phyloP scores from a whole-genome alignment of 2,113 vertebrate genomes.

The Baryphthengus martii region DNA sequence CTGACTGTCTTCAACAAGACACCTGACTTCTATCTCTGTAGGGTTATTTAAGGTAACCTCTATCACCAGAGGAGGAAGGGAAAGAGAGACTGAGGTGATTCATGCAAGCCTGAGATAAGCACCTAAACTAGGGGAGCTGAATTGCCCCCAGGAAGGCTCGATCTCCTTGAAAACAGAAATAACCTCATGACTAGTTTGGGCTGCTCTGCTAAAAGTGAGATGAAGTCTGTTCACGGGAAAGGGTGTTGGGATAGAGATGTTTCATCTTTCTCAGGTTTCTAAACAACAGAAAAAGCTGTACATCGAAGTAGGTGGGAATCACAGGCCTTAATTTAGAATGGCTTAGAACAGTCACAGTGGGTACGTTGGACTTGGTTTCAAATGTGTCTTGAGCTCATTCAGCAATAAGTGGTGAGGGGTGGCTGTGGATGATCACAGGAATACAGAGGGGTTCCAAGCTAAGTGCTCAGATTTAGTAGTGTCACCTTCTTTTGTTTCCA shows the following conservation, averaged over 20 bases:
- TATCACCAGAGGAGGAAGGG: not conserved
- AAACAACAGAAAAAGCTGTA: not conserved
- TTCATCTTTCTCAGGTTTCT: not conserved
- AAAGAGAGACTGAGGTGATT: not conserved
- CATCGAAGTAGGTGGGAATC: not conserved
- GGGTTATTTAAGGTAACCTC: not conserved
- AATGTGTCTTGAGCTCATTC: not conserved
- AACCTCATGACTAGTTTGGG: not conserved
- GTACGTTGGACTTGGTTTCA: not conserved
- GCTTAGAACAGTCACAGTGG: not conserved
- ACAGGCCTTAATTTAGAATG: not conserved
- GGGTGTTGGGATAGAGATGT: not conserved
- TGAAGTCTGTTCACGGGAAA: not conserved
- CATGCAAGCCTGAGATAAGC: not conserved
- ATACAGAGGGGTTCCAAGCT: not conserved
- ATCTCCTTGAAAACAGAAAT: conserved; percentile 20
- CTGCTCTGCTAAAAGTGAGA: not conserved
- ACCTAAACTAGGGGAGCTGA: not conserved
- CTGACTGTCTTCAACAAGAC: not conserved
- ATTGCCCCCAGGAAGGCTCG: not conserved
- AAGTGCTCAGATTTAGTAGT: not conserved
- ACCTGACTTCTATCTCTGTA: not conserved
- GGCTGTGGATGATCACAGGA: rapidly evolving
- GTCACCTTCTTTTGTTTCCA: not conserved
- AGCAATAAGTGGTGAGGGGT: not conserved